These are phyloP conservation scores for Oscheius onirici DNA, from an alignment of 2,888 invertebrate genomes.

Conservation along the genomic window DNA sequence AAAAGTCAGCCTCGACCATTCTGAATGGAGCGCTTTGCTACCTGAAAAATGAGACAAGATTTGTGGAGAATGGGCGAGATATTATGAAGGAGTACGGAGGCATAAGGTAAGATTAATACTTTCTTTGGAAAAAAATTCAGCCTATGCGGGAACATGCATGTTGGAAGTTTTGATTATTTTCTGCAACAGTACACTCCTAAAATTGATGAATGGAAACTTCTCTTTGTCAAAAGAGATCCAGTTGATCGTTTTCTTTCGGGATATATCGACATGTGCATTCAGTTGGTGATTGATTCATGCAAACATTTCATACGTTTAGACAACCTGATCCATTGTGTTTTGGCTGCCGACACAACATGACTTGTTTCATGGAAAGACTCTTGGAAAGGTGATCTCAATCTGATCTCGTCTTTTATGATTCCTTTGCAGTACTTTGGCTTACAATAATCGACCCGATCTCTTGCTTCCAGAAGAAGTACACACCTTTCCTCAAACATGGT, in stretches of 20 bases:
- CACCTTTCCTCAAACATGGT: conserved; percentile 9
- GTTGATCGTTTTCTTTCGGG: conserved; percentile 14
- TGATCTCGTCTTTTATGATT: background rate
- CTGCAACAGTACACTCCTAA: background rate
- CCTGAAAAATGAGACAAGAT: background rate
- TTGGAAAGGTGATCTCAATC: background rate
- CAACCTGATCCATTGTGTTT: background rate
- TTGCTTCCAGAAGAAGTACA: background rate
- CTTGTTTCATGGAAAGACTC: conserved; percentile 5
- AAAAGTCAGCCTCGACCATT: background rate
- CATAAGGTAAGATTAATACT: background rate
- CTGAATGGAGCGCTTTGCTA: background rate
- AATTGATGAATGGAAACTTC: conserved; percentile 1
- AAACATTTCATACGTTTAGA: background rate
- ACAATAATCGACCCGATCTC: background rate
- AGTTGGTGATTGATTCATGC: background rate
- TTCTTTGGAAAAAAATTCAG: background rate
- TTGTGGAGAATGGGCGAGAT: background rate
- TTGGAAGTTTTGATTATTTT: background rate
- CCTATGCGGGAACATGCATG: background rate
- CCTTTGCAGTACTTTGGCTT: background rate
- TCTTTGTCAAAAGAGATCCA: conserved; percentile 17
- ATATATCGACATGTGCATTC: background rate
- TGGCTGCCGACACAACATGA: background rate
- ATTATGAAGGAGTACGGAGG: background rate